These are phyloP conservation scores for Meloidogyne chitwoodi DNA, from an alignment of 1,140 invertebrate species.

Conservation along the genomic window DNA sequence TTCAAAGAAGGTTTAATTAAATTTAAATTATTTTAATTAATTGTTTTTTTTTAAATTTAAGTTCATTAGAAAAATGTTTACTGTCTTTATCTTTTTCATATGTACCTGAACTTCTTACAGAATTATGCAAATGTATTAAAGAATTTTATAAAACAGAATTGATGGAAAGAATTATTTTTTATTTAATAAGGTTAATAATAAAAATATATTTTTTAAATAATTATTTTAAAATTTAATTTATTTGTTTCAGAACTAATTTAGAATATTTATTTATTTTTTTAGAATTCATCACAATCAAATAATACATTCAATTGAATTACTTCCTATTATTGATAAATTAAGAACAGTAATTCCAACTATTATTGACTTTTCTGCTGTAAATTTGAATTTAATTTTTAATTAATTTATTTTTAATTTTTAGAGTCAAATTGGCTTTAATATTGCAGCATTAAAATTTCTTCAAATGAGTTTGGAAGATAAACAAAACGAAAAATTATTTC, in stretches of 20 bases:
- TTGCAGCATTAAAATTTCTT: slow-evolving; percentile 75
- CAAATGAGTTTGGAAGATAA: slow-evolving; percentile 74
- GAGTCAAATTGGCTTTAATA: slow-evolving; percentile 81
- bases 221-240: slow-evolving; percentile 16
- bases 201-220: not conserved
- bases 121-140: slow-evolving; percentile 70
- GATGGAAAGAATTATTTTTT: slow-evolving; percentile 73
- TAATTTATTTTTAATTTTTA: slow-evolving; percentile 61
- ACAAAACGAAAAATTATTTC: slow-evolving; percentile 77
- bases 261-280: slow-evolving; percentile 28
- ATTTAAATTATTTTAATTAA: not conserved
- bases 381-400: not conserved
- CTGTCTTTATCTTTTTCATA: slow-evolving; percentile 77
- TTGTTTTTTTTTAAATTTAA: not conserved
- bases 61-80: slow-evolving; percentile 81
- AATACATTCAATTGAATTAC: slow-evolving; percentile 68
- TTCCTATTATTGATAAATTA: slow-evolving; percentile 71
- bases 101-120: slow-evolving; percentile 74
- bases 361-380: slow-evolving; percentile 64
- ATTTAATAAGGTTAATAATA: slow-evolving; percentile 68
- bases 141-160: slow-evolving; percentile 73
- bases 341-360: slow-evolving; percentile 66
- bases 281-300: slow-evolving; percentile 79
- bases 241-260: too few relatives aligned
- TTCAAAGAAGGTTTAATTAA: slow-evolving; percentile 15